phyloP scores from a whole-genome alignment of 1,140 invertebrate species.

The Carcinoscorpius rotundicauda region DNA sequence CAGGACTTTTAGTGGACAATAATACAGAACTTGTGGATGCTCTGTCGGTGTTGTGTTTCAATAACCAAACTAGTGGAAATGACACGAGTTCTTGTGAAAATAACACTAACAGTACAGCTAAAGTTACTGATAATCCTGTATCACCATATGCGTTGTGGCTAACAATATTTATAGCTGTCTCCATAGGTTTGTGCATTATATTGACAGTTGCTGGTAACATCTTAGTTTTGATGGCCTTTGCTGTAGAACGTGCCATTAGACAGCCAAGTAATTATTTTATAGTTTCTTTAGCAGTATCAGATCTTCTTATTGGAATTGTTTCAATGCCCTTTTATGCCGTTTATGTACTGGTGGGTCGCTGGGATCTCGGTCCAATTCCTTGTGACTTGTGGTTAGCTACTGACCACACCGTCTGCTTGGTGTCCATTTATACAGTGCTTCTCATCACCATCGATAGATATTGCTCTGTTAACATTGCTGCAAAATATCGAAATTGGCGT shows the following conservation, averaged over 20 bases:
- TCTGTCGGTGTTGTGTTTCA: no score
- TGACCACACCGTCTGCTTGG: conserved; percentile 96
- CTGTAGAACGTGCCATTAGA: conserved; percentile 89
- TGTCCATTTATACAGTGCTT: conserved; percentile 97
- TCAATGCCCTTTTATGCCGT: conserved; percentile 58
- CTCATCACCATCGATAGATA: conserved; percentile 97
- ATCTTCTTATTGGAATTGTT: conserved; percentile 84
- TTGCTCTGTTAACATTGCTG: conserved; percentile 97
- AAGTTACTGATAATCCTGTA: no score
- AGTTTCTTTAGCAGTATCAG: conserved; percentile 91
- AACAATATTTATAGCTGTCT: conserved; percentile 79
- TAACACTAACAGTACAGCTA: no score
- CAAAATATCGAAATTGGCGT: conserved; percentile 91
- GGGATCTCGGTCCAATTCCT: conserved; percentile 88
- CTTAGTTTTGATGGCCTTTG: conserved; percentile 87
- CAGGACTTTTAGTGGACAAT: no score
- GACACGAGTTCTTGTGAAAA: no score
- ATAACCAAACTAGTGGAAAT: no score
- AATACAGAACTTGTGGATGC: no score
- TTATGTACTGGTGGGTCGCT: conserved; percentile 90
- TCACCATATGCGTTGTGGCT: conserved; percentile 75
- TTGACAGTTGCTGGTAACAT: conserved; percentile 91
- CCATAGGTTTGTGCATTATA: conserved; percentile 72
- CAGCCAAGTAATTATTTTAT: conserved; percentile 99
- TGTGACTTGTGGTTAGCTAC: conserved; percentile 98